Conservation (phyloP, 2,797 vertebrate species). For the Dendrocincla fuliginosa region DNA sequence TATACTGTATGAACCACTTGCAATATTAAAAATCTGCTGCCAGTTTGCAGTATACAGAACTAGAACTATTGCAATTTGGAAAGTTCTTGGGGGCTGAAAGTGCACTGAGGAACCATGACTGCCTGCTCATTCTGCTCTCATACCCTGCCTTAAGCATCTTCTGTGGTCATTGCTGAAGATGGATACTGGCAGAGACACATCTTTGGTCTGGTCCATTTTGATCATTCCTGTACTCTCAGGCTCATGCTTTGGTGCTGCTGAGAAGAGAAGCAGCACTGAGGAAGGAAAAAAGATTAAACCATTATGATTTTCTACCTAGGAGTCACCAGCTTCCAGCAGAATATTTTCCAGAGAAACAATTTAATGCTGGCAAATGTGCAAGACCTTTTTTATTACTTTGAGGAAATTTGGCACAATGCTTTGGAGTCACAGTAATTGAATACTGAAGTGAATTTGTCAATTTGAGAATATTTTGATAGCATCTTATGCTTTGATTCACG, state of each 20-base stretch:
- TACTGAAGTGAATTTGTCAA: not conserved
- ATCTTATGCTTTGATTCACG: not conserved
- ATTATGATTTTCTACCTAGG: not conserved
- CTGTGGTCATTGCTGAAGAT: not conserved
- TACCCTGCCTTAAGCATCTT: not conserved
- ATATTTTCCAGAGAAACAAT: not conserved
- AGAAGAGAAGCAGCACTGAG: not conserved
- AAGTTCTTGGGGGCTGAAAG: not conserved
- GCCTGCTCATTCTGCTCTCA: not conserved
- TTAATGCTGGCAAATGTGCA: not conserved
- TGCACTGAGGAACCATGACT: not conserved
- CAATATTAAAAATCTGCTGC: not conserved
- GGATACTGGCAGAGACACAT: not conserved
- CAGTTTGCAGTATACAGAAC: not conserved
- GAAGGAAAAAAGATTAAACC: not conserved
- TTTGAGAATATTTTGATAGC: not conserved
- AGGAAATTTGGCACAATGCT: not conserved
- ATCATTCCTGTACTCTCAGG: not conserved
- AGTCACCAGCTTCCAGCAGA: not conserved
- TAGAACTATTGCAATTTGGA: not conserved
- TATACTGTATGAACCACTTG: not conserved
- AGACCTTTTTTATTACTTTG: not conserved
- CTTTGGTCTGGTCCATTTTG: not conserved
- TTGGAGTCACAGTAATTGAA: not conserved
- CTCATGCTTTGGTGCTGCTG: not conserved